phyloP scores from a whole-genome alignment of 2,113 vertebrate genomes.

The Cichladusa arquata region DNA sequence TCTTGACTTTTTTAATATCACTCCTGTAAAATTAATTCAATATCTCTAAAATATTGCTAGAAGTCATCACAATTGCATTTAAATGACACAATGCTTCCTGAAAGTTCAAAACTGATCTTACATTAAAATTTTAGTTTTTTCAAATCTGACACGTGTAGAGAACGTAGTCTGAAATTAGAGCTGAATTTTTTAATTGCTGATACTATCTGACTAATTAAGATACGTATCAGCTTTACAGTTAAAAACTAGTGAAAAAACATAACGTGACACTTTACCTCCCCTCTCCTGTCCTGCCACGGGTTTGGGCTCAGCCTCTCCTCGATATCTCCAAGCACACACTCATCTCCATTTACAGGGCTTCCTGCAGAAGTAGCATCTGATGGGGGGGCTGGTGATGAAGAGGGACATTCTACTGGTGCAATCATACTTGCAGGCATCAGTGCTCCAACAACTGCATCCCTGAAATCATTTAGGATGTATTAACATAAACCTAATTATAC shows the following conservation, averaged over 20 bases:
- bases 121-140: neutral
- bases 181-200: neutral
- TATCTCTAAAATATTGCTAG: neutral
- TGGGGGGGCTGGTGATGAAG: conserved; percentile 85
- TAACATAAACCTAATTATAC: neutral
- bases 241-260: neutral
- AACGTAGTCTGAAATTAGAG: neutral
- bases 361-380: conserved; percentile 82
- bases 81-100: neutral
- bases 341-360: conserved; percentile 84
- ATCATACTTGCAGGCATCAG: conserved; percentile 98
- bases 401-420: conserved; percentile 88
- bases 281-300: conserved; percentile 92
- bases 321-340: conserved; percentile 75
- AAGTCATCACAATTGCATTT: neutral
- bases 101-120: neutral
- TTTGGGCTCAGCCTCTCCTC: conserved; percentile 91
- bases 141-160: neutral
- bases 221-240: neutral
- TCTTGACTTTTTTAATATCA: neutral
- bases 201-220: neutral
- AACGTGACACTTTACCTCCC: conserved; percentile 78
- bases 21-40: fast-evolving
- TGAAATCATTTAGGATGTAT: conserved; percentile 54
- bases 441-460: conserved; percentile 91